phyloP scores from a whole-genome alignment of 2,888 invertebrate species.

The Anarsia innoxiella region DNA sequence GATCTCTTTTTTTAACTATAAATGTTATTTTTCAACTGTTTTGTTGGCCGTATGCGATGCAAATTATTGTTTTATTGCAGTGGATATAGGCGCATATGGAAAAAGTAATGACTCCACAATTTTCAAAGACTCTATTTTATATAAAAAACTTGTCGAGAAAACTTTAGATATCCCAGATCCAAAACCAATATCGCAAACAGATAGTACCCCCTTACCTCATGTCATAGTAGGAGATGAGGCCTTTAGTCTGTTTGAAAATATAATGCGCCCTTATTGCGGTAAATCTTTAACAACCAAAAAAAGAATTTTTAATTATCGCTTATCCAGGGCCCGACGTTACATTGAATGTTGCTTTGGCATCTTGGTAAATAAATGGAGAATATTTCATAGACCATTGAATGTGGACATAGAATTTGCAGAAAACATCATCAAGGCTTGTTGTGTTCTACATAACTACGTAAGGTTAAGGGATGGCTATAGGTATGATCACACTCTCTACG shows the following conservation, averaged over 20 bases:
- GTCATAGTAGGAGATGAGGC: conserved; percentile 3
- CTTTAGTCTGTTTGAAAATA: conserved; percentile 1
- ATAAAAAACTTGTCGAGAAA: conserved; percentile 14
- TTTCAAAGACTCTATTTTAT: conserved; percentile 18
- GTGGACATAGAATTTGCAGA: conserved; percentile 18
- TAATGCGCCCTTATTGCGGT: conserved; percentile 3
- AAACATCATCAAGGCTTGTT: conserved; percentile 17
- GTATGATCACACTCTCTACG: conserved; percentile 20
- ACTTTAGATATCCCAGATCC: conserved; percentile 16
- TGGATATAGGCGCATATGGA: conserved; percentile 24
- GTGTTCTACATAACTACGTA: conserved; percentile 20
- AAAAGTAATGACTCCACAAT: conserved; percentile 19
- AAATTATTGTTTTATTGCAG: conserved; percentile 24
- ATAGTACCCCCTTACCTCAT: conserved; percentile 7
- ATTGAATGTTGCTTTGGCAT: conserved; percentile 1
- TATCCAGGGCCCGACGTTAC: not conserved
- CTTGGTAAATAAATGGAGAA: conserved; percentile 20
- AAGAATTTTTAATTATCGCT: conserved; percentile 1
- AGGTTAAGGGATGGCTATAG: conserved; percentile 21
- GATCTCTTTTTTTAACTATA: conserved; percentile 24
- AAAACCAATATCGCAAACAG: conserved; percentile 16
- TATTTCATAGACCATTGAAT: conserved; percentile 20
- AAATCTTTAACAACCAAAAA: not conserved
- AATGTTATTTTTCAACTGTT: conserved; percentile 25
- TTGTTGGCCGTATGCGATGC: conserved; percentile 23